A percentile compares a stretch with the other conserved stretches of the same genome.
Evolutionary conservation across 1,140 invertebrate species (phyloP).

Genomic region (Parapsyche elsis): DNA sequence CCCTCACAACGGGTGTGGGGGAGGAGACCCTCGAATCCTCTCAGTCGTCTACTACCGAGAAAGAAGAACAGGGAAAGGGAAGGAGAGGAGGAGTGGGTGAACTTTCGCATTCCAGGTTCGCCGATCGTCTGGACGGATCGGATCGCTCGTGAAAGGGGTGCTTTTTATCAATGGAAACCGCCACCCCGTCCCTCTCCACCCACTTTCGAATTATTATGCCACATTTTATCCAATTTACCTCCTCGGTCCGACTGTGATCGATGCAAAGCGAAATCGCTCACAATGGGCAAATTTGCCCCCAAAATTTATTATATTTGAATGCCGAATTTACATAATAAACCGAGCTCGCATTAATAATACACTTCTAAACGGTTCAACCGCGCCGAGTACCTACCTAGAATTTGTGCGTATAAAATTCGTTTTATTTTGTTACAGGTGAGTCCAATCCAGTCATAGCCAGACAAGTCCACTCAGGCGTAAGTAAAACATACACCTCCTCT

Average conservation of each 20-base stretch:
- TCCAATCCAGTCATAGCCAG: neutral
- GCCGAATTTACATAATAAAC: too few species aligned
- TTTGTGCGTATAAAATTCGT: conserved; percentile 2
- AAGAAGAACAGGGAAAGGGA: conserved; percentile 25
- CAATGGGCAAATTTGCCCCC: neutral
- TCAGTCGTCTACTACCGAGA: neutral
- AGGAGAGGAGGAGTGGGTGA: neutral
- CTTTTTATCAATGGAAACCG: conserved; percentile 33
- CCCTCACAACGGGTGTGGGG: conserved; percentile 26
- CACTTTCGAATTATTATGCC: conserved; percentile 38
- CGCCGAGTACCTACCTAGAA: neutral
- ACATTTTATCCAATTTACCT: conserved; percentile 42
- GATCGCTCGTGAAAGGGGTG: conserved; percentile 24
- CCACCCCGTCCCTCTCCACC: neutral
- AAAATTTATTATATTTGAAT: neutral
- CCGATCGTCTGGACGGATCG: conserved; percentile 3
- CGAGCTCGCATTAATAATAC: neutral
- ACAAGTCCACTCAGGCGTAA: too few species aligned
- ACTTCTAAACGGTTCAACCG: neutral
- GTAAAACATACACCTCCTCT: too few species aligned
- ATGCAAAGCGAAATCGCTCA: conserved; percentile 1
- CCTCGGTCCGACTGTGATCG: conserved; percentile 7
- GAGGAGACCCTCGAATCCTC: conserved; percentile 3
- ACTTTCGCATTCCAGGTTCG: neutral
- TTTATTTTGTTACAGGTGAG: neutral